Evolutionary conservation across 2,797 vertebrate genomes (phyloP).

Genomic region (Chloroceryle inda): DNA sequence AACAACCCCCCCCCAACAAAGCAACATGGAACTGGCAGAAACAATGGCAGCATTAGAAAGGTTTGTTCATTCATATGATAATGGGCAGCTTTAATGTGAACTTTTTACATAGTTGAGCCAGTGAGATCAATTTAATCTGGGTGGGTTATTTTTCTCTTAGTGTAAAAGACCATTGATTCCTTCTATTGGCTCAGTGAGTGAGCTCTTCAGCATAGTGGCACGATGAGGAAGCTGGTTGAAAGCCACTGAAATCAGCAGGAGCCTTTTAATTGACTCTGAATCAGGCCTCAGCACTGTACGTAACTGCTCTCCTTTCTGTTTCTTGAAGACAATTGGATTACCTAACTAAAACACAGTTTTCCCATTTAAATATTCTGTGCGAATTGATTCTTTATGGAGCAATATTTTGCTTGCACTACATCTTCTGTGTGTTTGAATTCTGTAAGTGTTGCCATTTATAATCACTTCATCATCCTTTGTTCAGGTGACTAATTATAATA

Average conservation of each 20-base stretch:
- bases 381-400: background rate
- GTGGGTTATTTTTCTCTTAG: slow-evolving; percentile 67
- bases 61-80: slow-evolving; percentile 67
- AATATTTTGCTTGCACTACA: background rate
- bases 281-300: slow-evolving; percentile 47
- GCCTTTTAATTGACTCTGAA: slow-evolving; percentile 69
- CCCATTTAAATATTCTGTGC: background rate
- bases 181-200: slow-evolving; percentile 48
- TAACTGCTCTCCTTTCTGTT: slow-evolving; percentile 42
- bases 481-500: slow-evolving; percentile 72
- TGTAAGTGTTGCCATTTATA: slow-evolving; percentile 31
- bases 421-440: background rate
- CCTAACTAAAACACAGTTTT: slow-evolving; percentile 42
- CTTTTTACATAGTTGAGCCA: slow-evolving; percentile 32
- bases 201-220: slow-evolving; percentile 51
- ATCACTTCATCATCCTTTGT: slow-evolving; percentile 57
- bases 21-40: slow-evolving; percentile 23
- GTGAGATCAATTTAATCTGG: slow-evolving; percentile 72
- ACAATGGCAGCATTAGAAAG: slow-evolving; percentile 16
- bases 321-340: slow-evolving; percentile 37
- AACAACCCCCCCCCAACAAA: background rate
- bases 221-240: slow-evolving; percentile 60
- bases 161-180: slow-evolving; percentile 72
- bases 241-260: slow-evolving; percentile 68
- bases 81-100: slow-evolving; percentile 56